These are phyloP conservation scores for Coreoperca whiteheadi DNA, from an alignment of 2,113 vertebrate genomes.

Conservation along the genomic window DNA sequence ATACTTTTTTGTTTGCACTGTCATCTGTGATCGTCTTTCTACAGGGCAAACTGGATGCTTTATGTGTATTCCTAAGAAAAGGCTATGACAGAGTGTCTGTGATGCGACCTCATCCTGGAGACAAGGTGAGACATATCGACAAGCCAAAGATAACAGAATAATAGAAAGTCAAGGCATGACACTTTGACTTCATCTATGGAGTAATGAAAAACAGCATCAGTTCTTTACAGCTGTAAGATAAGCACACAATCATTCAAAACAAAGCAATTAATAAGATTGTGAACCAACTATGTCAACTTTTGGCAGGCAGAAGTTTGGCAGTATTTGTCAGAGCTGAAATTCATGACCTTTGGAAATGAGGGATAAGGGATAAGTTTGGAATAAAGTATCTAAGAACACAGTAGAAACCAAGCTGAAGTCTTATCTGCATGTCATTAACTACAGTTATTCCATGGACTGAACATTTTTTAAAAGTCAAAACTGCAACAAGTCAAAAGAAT, in stretches of 20 bases:
- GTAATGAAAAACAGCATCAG: conserved; percentile 13
- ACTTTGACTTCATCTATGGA: neutral
- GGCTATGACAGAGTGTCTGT: conserved; percentile 96
- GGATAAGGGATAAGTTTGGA: conserved; percentile 7
- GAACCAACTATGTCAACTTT: conserved; percentile 25
- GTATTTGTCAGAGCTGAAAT: conserved; percentile 24
- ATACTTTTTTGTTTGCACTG: neutral
- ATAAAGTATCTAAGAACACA: conserved; percentile 11
- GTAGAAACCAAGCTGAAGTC: conserved; percentile 14
- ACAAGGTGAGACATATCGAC: conserved; percentile 87
- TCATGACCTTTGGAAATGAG: conserved; percentile 18
- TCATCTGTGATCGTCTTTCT: conserved; percentile 12
- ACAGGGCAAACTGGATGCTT: conserved; percentile 95
- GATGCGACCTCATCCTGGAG: conserved; percentile 97
- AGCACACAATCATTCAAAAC: neutral
- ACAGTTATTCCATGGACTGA: neutral
- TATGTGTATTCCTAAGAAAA: conserved; percentile 92
- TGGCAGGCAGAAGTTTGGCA: conserved; percentile 28
- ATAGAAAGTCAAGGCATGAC: neutral
- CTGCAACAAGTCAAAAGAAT: conserved; percentile 74
- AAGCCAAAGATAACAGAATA: neutral
- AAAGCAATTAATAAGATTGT: conserved; percentile 20
- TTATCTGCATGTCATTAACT: conserved; percentile 22
- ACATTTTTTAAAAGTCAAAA: conserved; percentile 48
- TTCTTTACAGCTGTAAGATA: neutral